A percentile compares a stretch with the other conserved stretches of the same genome.
phyloP scores from a whole-genome alignment of 2,888 invertebrate species.

The Cremastinae sp. region DNA sequence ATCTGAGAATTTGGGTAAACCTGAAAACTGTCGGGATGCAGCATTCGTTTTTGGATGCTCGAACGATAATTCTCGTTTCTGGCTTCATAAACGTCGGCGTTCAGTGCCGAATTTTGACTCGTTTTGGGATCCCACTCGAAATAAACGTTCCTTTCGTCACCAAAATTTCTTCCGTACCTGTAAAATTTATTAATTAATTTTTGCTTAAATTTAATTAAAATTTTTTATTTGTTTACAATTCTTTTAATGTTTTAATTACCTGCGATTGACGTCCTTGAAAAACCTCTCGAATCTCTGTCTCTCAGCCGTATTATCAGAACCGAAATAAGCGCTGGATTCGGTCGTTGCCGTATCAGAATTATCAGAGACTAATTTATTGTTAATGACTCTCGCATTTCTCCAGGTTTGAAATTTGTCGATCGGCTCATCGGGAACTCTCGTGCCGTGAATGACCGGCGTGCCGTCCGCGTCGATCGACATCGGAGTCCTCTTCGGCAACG shows the following conservation, averaged over 20 bases:
- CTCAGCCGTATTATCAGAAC: slow-evolving; percentile 58
- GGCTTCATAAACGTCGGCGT: slow-evolving; percentile 75
- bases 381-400: slow-evolving; percentile 94
- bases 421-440: slow-evolving; percentile 91
- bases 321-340: slow-evolving; percentile 79
- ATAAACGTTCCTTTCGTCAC: slow-evolving; percentile 72
- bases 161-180: slow-evolving; percentile 73
- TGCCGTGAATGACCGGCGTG: slow-evolving; percentile 90
- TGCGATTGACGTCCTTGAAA: slow-evolving; percentile 75
- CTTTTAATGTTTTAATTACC: slow-evolving; percentile 63
- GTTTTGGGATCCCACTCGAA: slow-evolving; percentile 75
- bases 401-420: slow-evolving; percentile 89
- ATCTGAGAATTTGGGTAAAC: slow-evolving; percentile 84
- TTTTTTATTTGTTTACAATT: background rate
- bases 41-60: slow-evolving; percentile 87
- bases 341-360: slow-evolving; percentile 85
- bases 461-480: slow-evolving; percentile 86
- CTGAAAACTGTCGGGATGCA: slow-evolving; percentile 84
- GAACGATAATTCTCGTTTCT: slow-evolving; percentile 78
- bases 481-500: slow-evolving; percentile 82
- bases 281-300: slow-evolving; percentile 73
- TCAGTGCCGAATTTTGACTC: slow-evolving; percentile 71
- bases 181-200: background rate
- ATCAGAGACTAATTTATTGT: slow-evolving; percentile 89
- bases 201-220: background rate